phyloP scores from a whole-genome alignment of 2,888 invertebrate species.

The Callyntrura sp. region DNA sequence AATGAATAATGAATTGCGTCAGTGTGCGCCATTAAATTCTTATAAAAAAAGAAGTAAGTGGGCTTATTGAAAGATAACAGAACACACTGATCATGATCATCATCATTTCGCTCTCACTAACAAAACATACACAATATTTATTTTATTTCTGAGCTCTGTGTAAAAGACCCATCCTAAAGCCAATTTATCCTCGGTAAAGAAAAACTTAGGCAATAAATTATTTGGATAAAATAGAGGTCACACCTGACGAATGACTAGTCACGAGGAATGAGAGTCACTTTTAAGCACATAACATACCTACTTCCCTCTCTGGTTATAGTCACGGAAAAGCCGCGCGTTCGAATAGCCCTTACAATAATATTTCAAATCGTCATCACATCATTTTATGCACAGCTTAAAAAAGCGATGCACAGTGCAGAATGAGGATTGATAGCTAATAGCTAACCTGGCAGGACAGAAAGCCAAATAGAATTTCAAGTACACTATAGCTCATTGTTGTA shows the following conservation, averaged over 20 bases:
- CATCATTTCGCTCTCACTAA: neutral
- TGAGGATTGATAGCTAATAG: too few species aligned
- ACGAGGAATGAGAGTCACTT: slow-evolving; percentile 48
- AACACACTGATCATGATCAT: neutral
- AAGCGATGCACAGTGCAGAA: too few species aligned
- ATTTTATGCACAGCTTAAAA: too few species aligned
- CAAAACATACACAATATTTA: neutral
- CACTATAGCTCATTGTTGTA: neutral
- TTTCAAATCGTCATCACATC: neutral
- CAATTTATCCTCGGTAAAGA: slow-evolving; percentile 1
- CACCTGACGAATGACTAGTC: slow-evolving; percentile 60
- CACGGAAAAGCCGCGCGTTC: neutral
- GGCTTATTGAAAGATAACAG: slow-evolving; percentile 39
- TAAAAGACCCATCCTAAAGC: neutral
- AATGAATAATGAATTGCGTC: slow-evolving; percentile 7
- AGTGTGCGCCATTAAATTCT: neutral
- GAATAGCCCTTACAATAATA: neutral
- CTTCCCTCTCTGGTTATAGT: neutral
- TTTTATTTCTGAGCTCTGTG: neutral
- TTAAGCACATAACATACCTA: neutral
- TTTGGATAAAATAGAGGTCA: slow-evolving; percentile 65
- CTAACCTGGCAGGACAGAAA: too few species aligned
- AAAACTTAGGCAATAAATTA: slow-evolving; percentile 42
- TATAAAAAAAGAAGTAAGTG: slow-evolving; percentile 31
- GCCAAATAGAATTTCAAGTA: neutral